Evolutionary conservation across 2,888 invertebrate species (phyloP), one percentile per base, ranked within the genome.

Genomic region (Caenorhabditis becei): DNA sequence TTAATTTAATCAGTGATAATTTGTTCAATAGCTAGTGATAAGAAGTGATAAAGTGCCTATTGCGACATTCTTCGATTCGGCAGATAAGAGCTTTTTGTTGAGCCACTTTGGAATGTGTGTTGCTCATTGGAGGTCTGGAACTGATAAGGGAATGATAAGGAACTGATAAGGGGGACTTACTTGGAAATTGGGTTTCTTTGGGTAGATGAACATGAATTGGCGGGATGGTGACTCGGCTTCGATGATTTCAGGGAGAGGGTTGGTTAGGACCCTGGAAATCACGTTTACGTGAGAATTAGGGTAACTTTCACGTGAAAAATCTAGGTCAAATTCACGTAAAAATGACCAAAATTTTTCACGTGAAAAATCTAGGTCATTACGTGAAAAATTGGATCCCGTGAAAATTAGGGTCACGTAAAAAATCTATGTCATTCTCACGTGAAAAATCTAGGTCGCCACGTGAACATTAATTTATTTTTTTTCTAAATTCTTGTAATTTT

Each of bases 41-140:
- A 32, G 32, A 32, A 32, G 32, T 7, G 32, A 32, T 32, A 32
- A 32, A 32, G 4, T 32, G 1, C n/a, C 32, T 51, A 49, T 28
- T 44, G 69, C 20, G 80, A 80, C 58, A 58, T 69, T 35, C 80
- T 49, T 65, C 80, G 59, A 37, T 75, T 70, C 26, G 80, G 75
- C 56, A 80, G 47, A 37, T 77, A 80, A 14, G 80, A 80, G 56
- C 80, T 80, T 56, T 51, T 80, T 1, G 80, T 80, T 20, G 80
- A 80, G 20, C 72, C 51, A 58, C 71, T 71, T 20, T 78, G 66
- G 18, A 71, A 66, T 18, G 71, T 71, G 5, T 54, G n/a, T n/a
- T 71, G 78, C 14, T 71, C 78, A 3, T 14, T 41, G 10, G 7
- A 14, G 10, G 24, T 54, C 62, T 71, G 56, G 26, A 41, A 47